A percentile compares a stretch with the other conserved stretches of the same genome.
phyloP scores from a whole-genome alignment of 2,888 invertebrate genomes.

The Athalia circularis region DNA sequence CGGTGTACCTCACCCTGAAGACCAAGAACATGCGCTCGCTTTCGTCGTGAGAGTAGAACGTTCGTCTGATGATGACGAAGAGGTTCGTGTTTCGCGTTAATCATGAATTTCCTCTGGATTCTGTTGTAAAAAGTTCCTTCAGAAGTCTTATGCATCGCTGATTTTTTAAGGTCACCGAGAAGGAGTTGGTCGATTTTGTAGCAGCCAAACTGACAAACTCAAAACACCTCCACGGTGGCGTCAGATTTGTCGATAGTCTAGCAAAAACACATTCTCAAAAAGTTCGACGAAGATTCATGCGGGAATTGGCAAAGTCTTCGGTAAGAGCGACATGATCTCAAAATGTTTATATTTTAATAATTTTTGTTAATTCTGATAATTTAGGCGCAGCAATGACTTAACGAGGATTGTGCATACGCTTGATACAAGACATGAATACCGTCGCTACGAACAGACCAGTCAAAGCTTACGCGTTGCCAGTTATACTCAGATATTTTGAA shows the following conservation, averaged over 20 bases:
- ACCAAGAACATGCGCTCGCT: slow-evolving; percentile 66
- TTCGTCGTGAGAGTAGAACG: slow-evolving; percentile 55
- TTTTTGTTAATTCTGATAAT: no score
- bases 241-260: slow-evolving; percentile 30
- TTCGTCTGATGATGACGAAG: background rate
- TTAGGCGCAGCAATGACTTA: no score
- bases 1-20: slow-evolving; percentile 59
- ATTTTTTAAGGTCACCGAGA: slow-evolving; percentile 35
- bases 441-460: no score
- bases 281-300: background rate
- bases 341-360: no score
- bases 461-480: no score
- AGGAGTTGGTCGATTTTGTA: slow-evolving; percentile 39
- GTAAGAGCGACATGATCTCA: no score
- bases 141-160: background rate
- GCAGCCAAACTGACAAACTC: slow-evolving; percentile 17
- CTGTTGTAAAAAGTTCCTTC: background rate
- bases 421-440: no score
- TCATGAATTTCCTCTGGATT: background rate
- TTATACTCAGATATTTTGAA: no score
- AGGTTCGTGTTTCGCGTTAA: background rate
- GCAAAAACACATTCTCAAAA: slow-evolving; percentile 33
- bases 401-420: no score
- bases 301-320: no score
- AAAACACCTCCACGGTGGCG: slow-evolving; percentile 23